Evolutionary conservation across 2,888 invertebrate species (phyloP).

Genomic region (Pterobdella sp.): DNA sequence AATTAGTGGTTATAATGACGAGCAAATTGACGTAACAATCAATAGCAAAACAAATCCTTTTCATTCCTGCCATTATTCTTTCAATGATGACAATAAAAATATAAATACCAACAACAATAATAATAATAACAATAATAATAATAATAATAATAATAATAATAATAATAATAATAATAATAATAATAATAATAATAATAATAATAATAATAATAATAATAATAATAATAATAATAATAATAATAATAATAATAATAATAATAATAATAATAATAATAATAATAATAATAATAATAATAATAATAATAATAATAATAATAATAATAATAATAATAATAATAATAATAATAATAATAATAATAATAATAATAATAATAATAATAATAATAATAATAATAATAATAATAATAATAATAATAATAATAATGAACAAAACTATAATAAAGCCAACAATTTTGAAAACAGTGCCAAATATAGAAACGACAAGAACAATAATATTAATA

Average conservation of each 20-base stretch:
- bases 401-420: neutral
- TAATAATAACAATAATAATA: neutral
- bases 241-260: slow-evolving; percentile 1
- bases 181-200: slow-evolving; percentile 1
- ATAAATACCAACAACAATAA: neutral
- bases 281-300: slow-evolving; percentile 1
- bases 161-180: slow-evolving; percentile 1
- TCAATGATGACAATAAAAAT: neutral
- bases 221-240: slow-evolving; percentile 1
- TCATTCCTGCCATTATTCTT: too few relatives aligned
- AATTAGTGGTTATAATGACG: too few relatives aligned
- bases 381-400: neutral
- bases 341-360: neutral
- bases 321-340: slow-evolving; percentile 1
- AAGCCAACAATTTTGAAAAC: neutral
- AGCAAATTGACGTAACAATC: neutral
- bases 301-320: slow-evolving; percentile 1
- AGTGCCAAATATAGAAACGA: neutral
- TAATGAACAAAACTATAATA: neutral
- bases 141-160: neutral
- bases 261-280: neutral
- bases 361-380: neutral
- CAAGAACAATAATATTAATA: neutral
- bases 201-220: slow-evolving; percentile 1
- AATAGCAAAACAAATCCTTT: neutral